Evolutionary conservation across 2,888 invertebrate genomes (phyloP).

Genomic region (Monoplex corrugatus): DNA sequence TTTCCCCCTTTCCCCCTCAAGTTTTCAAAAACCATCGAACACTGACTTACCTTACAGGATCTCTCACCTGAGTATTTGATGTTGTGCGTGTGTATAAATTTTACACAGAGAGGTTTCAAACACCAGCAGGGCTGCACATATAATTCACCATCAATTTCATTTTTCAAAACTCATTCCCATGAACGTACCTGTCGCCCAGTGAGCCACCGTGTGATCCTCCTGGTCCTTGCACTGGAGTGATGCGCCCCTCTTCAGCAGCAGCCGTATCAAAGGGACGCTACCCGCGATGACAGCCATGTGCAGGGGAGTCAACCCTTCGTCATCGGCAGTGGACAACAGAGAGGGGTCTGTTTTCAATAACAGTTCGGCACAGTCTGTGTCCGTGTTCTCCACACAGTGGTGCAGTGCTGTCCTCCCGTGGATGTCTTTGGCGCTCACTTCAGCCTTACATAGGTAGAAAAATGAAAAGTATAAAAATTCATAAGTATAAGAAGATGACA

Average conservation of each 20-base stretch:
- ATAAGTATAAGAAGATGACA: too few relatives aligned
- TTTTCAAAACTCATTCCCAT: too few relatives aligned
- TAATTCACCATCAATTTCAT: too few relatives aligned
- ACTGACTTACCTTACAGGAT: too few relatives aligned
- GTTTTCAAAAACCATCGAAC: too few relatives aligned
- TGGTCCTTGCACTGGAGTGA: constrained; percentile 94
- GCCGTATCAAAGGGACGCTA: constrained; percentile 84
- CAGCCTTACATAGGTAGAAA: too few relatives aligned
- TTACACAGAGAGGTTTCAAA: too few relatives aligned
- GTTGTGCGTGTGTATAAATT: too few relatives aligned
- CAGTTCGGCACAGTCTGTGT: constrained; percentile 87
- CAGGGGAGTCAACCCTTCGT: constrained; percentile 96
- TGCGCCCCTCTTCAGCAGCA: constrained; percentile 92
- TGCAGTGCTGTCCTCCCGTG: constrained; percentile 89
- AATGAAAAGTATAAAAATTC: too few relatives aligned
- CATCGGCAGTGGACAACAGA: constrained; percentile 82
- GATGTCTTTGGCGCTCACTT: constrained; percentile 64
- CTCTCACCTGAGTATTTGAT: too few relatives aligned
- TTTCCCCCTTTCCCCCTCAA: too few relatives aligned
- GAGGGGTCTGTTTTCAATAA: constrained; percentile 90
- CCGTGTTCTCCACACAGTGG: constrained; percentile 90
- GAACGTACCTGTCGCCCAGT: constrained; percentile 99
- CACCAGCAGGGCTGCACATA: too few relatives aligned
- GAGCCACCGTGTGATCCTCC: constrained; percentile 96
- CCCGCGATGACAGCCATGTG: constrained; percentile 90